phyloP scores from a whole-genome alignment of 2,797 vertebrate species.

The Lates japonicus region DNA sequence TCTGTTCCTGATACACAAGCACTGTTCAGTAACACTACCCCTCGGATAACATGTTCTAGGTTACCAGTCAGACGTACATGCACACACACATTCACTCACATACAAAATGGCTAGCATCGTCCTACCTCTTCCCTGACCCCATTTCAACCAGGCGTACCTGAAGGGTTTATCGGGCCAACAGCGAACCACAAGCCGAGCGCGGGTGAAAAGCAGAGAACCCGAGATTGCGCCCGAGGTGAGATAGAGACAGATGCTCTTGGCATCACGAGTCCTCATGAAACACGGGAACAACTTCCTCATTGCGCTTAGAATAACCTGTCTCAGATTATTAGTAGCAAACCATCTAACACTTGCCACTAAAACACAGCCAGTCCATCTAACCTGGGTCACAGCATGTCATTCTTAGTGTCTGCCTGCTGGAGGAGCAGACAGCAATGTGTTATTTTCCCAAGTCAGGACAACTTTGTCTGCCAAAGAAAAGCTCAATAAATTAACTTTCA shows the following conservation, averaged over 20 bases:
- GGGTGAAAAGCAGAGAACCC: slow-evolving; percentile 28
- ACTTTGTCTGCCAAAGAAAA: not conserved
- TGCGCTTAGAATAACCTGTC: slow-evolving; percentile 45
- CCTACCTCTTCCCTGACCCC: slow-evolving; percentile 68
- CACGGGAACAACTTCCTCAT: slow-evolving; percentile 51
- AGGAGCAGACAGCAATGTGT: not conserved
- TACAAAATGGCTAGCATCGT: slow-evolving; percentile 49
- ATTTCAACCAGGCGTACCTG: slow-evolving; percentile 59
- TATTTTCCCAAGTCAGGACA: not conserved
- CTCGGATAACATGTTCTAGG: slow-evolving; percentile 70
- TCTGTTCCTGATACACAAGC: slow-evolving; percentile 69
- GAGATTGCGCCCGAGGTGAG: slow-evolving; percentile 26
- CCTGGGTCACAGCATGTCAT: not conserved
- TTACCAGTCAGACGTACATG: slow-evolving; percentile 60
- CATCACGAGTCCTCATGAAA: slow-evolving; percentile 50
- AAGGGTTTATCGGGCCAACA: slow-evolving; percentile 37
- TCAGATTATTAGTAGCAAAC: slow-evolving; percentile 18
- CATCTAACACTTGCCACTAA: not conserved
- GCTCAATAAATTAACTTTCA: not conserved
- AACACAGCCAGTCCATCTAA: slow-evolving; percentile 12
- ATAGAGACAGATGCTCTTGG: slow-evolving; percentile 27
- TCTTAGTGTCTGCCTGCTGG: not conserved
- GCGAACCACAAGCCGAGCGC: slow-evolving; percentile 5
- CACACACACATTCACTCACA: slow-evolving; percentile 16
- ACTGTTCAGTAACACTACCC: slow-evolving; percentile 66